A percentile compares a stretch with the other conserved stretches of the same genome.
These are phyloP conservation scores for Orbicella faveolata DNA, from an alignment of 64 coral and sea anemone species.

Conservation along the genomic window DNA sequence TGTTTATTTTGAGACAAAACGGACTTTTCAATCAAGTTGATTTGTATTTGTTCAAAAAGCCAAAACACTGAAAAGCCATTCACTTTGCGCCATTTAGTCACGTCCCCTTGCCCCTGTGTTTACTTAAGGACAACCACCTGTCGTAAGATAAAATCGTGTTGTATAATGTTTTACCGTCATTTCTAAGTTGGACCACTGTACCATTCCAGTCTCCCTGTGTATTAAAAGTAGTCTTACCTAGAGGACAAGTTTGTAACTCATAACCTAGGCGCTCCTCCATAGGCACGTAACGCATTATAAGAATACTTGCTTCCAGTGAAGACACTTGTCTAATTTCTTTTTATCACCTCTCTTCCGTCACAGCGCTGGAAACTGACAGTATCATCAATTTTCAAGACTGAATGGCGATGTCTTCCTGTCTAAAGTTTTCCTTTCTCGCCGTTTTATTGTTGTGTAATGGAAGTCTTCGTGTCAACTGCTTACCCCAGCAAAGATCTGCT, in stretches of 20 bases:
- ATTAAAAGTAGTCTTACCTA: too few relatives aligned
- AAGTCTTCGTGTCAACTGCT: neutral
- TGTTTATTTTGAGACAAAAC: neutral
- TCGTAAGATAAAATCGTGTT: neutral
- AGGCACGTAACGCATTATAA: too few relatives aligned
- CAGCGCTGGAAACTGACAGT: neutral
- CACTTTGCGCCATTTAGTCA: neutral
- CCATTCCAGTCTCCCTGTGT: too few relatives aligned
- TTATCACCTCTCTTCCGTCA: neutral
- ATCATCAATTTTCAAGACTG: neutral
- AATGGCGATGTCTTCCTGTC: constrained; percentile 2
- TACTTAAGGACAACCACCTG: neutral
- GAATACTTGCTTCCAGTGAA: too few relatives aligned
- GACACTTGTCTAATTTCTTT: neutral
- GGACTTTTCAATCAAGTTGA: neutral
- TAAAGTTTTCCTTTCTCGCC: neutral
- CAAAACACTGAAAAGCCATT: neutral
- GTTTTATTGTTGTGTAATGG: neutral
- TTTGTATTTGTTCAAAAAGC: constrained; percentile 4
- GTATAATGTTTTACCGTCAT: too few relatives aligned
- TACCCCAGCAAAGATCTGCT: neutral
- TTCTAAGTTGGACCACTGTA: too few relatives aligned
- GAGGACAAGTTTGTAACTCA: too few relatives aligned
- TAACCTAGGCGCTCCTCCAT: too few relatives aligned
- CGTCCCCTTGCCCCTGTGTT: neutral